Conservation (phyloP, 2,113 vertebrate species). For the Phasianus colchicus region DNA sequence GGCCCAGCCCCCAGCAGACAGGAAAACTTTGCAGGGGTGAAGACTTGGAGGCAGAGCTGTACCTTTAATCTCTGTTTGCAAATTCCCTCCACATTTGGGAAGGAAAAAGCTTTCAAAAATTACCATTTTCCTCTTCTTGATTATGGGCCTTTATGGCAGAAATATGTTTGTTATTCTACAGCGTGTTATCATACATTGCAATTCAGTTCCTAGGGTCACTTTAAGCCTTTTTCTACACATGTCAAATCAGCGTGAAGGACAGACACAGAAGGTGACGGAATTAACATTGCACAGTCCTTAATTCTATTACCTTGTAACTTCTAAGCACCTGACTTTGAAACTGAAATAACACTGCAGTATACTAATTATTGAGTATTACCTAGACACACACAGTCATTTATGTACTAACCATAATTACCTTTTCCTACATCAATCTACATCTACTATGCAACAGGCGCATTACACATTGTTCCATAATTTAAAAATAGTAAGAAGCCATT, state of each 20-base stretch:
- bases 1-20: neutral
- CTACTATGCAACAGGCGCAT: slow-evolving; percentile 2
- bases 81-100: neutral
- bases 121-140: neutral
- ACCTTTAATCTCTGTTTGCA: neutral
- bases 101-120: neutral
- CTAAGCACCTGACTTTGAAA: neutral
- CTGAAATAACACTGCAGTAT: neutral
- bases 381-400: neutral
- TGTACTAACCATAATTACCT: neutral
- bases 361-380: neutral
- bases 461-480: neutral
- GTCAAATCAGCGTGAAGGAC: neutral
- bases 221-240: neutral
- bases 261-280: neutral
- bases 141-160: neutral
- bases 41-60: neutral
- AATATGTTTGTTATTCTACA: neutral
- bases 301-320: neutral
- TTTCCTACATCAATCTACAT: neutral
- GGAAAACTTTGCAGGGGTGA: neutral
- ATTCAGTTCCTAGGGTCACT: neutral
- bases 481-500: neutral
- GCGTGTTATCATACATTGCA: neutral
- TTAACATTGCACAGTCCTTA: neutral